Conservation (phyloP, 2,797 vertebrate genomes). For the Vireo griseus region DNA sequence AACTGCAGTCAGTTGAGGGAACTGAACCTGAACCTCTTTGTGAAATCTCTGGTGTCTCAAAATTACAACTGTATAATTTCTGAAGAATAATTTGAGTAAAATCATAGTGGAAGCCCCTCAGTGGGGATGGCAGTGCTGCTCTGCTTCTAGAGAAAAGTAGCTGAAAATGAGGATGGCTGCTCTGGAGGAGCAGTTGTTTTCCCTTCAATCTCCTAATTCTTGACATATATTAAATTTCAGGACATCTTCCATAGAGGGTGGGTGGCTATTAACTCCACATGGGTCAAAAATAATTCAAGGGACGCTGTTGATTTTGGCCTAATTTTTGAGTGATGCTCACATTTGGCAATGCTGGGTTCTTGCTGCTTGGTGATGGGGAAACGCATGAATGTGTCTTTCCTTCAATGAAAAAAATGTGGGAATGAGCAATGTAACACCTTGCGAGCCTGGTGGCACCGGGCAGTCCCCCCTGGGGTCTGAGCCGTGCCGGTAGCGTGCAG, state of each 20-base stretch:
- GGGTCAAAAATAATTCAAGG: background rate
- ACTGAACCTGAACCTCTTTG: background rate
- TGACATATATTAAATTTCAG: background rate
- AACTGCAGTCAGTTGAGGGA: background rate
- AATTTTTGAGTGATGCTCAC: background rate
- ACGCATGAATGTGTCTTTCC: fast-evolving
- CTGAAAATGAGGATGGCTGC: background rate
- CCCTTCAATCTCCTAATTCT: background rate
- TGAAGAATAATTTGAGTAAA: background rate
- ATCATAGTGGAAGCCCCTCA: fast-evolving
- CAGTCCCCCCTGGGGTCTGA: fast-evolving
- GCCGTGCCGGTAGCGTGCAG: background rate
- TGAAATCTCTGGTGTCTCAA: background rate
- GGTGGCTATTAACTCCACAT: background rate
- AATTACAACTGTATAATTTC: background rate
- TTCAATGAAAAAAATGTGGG: fast-evolving
- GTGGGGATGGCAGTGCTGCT: background rate
- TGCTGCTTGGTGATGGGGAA: background rate
- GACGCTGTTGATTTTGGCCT: background rate
- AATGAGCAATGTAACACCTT: fast-evolving
- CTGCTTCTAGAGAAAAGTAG: background rate
- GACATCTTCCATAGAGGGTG: fast-evolving
- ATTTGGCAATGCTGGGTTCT: background rate
- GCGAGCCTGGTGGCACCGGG: background rate
- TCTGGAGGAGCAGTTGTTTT: background rate